A percentile compares a stretch with the other conserved stretches of the same genome.
These are phyloP conservation scores for Actinernus sp. DNA, from an alignment of 92 coral and sea anemone species.

Conservation along the genomic window DNA sequence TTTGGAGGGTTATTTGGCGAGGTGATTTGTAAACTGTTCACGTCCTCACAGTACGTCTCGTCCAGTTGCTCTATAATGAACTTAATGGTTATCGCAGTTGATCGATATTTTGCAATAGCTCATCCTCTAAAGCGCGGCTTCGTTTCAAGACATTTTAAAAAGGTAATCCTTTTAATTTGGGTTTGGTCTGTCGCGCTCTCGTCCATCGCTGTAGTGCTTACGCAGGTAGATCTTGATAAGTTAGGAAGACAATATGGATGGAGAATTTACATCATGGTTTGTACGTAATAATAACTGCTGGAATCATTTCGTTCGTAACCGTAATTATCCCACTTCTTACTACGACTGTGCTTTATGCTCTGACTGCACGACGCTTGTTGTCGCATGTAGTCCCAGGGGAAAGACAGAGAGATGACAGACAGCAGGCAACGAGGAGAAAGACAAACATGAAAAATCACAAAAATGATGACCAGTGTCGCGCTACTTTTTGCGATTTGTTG, in stretches of 20 bases:
- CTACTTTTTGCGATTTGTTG: background rate
- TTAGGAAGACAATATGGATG: background rate
- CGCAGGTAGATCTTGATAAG: background rate
- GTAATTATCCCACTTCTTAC: background rate
- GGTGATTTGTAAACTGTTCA: background rate
- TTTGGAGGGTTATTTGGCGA: background rate
- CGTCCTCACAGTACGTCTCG: background rate
- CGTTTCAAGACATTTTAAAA: background rate
- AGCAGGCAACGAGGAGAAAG: background rate
- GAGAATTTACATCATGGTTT: background rate
- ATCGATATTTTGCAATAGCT: background rate
- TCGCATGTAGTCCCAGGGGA: background rate
- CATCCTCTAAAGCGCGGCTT: background rate
- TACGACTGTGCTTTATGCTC: background rate
- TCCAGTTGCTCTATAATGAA: background rate
- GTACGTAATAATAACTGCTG: too few species aligned
- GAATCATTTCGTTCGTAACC: background rate
- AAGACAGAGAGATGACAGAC: background rate
- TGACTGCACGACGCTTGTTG: background rate
- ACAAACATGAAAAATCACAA: background rate
- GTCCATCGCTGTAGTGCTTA: background rate
- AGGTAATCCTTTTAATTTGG: background rate
- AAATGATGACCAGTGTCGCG: background rate
- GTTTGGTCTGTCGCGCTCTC: background rate
- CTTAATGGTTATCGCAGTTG: background rate